A percentile compares a stretch with the other conserved stretches of the same genome.
phyloP scores from a whole-genome alignment of 2,888 invertebrate genomes.

The Noctuana brunneofusca region DNA sequence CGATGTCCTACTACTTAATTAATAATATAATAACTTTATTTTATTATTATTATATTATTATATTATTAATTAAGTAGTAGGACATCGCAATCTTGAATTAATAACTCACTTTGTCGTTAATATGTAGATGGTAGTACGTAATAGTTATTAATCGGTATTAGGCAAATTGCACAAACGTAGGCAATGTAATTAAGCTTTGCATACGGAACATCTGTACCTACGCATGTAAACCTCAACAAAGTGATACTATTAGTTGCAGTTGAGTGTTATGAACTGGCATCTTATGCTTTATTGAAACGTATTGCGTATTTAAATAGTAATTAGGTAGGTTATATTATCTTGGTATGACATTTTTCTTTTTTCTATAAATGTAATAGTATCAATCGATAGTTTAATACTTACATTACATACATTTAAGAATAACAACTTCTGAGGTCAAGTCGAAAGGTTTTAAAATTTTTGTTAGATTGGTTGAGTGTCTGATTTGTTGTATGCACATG shows the following conservation, averaged over 20 bases:
- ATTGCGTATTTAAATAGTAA: no score
- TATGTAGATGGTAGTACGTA: slow-evolving; percentile 1
- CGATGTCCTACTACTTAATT: neutral
- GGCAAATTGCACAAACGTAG: slow-evolving; percentile 16
- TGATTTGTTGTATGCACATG: no score
- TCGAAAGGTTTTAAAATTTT: no score
- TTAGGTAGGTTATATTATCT: no score
- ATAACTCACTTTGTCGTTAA: slow-evolving; percentile 5
- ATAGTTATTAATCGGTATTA: slow-evolving; percentile 21
- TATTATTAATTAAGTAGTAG: neutral
- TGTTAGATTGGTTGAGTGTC: no score
- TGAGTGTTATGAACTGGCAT: no score
- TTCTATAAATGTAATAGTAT: no score
- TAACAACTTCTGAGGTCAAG: no score
- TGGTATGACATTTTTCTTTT: no score
- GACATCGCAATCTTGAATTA: neutral
- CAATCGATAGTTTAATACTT: no score
- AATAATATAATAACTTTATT: neutral
- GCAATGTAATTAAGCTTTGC: slow-evolving; percentile 16
- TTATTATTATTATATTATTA: neutral
- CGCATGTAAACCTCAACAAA: neutral
- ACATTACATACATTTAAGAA: no score
- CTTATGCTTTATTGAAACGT: no score
- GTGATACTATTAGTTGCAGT: neutral
- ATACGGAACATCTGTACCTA: slow-evolving; percentile 3